Base-by-base conservation (phyloP, 2,888 invertebrate genomes). In the Diarsia dahlii region DNA sequence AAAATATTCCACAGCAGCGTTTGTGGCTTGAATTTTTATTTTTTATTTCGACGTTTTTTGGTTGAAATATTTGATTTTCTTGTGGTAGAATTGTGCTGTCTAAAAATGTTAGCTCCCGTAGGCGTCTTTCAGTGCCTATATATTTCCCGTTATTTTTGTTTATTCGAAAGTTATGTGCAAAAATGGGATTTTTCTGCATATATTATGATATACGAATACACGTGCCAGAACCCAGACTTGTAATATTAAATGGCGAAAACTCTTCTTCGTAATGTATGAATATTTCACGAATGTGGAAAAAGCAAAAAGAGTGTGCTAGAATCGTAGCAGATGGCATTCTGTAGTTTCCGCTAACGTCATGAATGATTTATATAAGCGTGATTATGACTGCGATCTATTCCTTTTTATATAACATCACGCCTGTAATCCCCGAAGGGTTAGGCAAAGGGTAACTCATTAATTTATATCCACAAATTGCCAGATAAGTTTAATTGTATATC, bases 1-100 rank as follows among this genome's bases (percentile, higher is more conserved):
- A 75, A 72, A 84, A 71, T 75, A 58, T 75, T 58, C 34, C 50
- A 5, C 50, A 9, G 46, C 54, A 64, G 50, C 50, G 68, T 66
- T 39, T 76, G 71, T 56, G 58, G 12, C 46, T 71, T 63, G 45
- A 39, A 67, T 9, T 9, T 5, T 60, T 28, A 56, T 23, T 13
- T 48, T 13, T n/a, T 58, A 62, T 65, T 62, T 52, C 52, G 23
- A 28, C 28, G 23, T 45, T 63, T 64, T 71, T 63, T 10, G 39
- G 39, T 50, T 50, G 39, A 68, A 66, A 63, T 60, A 70, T 71
- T 79, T 34, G 39, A 48, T 54, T 81, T 46, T 15, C 8, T 60
- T 18, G n/a, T 39, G 20, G 20, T 34, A 48, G 23, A n/a, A 20
- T 12, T 60, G 48, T 46, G 39, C 48, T 64, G 50, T 39, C 23